Base-by-base conservation (phyloP, 2,888 invertebrate species). In the Polylopha cassiicola region DNA sequence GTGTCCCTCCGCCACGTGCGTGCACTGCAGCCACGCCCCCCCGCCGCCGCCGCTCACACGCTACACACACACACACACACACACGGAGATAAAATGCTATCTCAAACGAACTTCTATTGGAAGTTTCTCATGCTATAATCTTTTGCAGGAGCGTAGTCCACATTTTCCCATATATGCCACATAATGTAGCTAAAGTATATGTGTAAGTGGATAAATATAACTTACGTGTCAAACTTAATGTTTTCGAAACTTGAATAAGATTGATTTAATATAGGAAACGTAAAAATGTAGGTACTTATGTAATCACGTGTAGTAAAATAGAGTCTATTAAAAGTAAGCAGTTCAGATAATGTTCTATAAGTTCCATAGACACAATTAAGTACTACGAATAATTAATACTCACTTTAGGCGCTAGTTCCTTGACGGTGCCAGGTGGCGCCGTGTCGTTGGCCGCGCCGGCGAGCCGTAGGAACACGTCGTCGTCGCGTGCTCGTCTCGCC, bases 1-100 rank as follows among this genome's bases (percentile, higher is more conserved):
- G 73, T 96, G 96, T 0, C 96, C 95, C 65, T 93, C 92, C 4
- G 95, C 94, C 36, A 91, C 89, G 67, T 94, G 92, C 13, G 93
- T 91, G 66, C 94, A 94, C 47, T 91, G 89, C 41, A 95, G 77
- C 61, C 91, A 89, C 41, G 88, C 82, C 26, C 37, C 34, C 14
- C 26, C 32, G 11, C 30, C 51, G 2, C 65, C 58, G 16, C 53
- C 54, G 33, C 47, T 58, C 11, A 61, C 55, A 5, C 73, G 59
- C 62, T 67, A 47, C 3, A 31, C 28, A 26, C 3, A 33, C 8
- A 26, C 3, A 17, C 2, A 26, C 16, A 16, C 0, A 27, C 24
- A 5, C 5, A 8, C 15, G 18, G 4, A n/a, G n/a, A n/a, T n/a
- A n/a, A n/a, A n/a, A n/a, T n/a, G n/a, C n/a, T n/a, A n/a, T n/a